phyloP scores from a whole-genome alignment of 1,140 invertebrate species.

The Drosophila tsacasi region DNA sequence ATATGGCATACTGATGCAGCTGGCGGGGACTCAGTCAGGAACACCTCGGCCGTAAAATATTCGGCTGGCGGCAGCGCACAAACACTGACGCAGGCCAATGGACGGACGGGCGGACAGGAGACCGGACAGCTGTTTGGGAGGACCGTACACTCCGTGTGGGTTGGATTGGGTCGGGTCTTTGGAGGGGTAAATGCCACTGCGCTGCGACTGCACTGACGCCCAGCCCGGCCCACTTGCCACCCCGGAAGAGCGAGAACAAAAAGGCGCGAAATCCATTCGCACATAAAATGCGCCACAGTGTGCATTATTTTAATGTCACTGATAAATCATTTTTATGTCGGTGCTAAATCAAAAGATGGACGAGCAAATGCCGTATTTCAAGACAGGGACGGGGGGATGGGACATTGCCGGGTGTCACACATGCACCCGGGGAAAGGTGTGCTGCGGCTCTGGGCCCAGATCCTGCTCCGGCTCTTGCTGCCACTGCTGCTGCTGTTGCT shows the following conservation, averaged over 20 bases:
- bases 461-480: constrained; percentile 1
- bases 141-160: not conserved
- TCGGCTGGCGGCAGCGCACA: constrained; percentile 76
- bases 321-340: constrained; percentile 85
- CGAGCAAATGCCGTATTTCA: constrained; percentile 83
- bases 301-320: constrained; percentile 85
- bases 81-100: constrained; percentile 62
- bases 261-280: constrained; percentile 85
- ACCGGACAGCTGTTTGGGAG: constrained; percentile 62
- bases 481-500: not conserved
- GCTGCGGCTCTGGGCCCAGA: constrained; percentile 12
- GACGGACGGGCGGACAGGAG: constrained; percentile 28
- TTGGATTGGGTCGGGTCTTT: constrained; percentile 12
- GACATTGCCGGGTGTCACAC: constrained; percentile 51
- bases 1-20: constrained; percentile 29
- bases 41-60: constrained; percentile 80
- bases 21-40: constrained; percentile 52
- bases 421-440: constrained; percentile 58
- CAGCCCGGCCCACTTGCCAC: not conserved
- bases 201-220: constrained; percentile 24
- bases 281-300: constrained; percentile 85
- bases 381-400: constrained; percentile 27
- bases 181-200: constrained; percentile 37
- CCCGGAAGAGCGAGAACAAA: constrained; percentile 63
- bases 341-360: constrained; percentile 85